Conservation (phyloP, 2,113 vertebrate species). For the Puntigrus tetrazona region DNA sequence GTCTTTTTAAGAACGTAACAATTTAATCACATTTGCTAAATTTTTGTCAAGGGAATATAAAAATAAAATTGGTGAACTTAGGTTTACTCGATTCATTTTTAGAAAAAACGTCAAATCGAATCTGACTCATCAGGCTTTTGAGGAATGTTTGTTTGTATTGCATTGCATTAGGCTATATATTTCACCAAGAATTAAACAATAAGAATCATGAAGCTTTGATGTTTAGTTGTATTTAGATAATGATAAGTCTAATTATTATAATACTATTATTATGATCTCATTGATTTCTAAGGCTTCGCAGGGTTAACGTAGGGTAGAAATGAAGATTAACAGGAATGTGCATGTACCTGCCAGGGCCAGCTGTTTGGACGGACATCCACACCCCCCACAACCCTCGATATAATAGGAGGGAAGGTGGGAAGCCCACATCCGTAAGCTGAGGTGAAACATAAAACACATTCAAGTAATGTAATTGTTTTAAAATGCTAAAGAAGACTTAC, state of each 20-base stretch:
- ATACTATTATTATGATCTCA: too few species aligned
- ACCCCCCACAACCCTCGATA: conserved; percentile 74
- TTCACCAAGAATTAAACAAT: neutral
- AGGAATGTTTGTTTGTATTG: neutral
- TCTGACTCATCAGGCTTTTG: neutral
- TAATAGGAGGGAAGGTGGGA: conserved; percentile 68
- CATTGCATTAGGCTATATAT: neutral
- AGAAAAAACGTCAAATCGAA: neutral
- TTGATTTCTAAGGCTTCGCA: too few species aligned
- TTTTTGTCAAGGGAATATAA: neutral
- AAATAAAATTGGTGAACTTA: neutral
- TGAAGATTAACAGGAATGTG: neutral
- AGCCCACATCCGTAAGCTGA: conserved; percentile 74
- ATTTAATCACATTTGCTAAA: too few species aligned
- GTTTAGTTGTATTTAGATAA: too few species aligned
- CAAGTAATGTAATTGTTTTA: neutral
- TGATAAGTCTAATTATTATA: neutral
- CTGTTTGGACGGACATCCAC: conserved; percentile 72
- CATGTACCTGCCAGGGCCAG: conserved; percentile 81
- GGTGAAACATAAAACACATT: neutral
- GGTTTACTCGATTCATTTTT: neutral
- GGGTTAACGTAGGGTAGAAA: neutral
- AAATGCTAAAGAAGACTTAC: neutral
- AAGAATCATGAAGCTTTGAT: neutral
- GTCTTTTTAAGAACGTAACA: too few species aligned